Percentiles rank a stretch among this genome's conserved stretches.
These are phyloP conservation scores for Protaetia brevitarsis DNA, from an alignment of 1,140 invertebrate genomes.

Conservation along the genomic window DNA sequence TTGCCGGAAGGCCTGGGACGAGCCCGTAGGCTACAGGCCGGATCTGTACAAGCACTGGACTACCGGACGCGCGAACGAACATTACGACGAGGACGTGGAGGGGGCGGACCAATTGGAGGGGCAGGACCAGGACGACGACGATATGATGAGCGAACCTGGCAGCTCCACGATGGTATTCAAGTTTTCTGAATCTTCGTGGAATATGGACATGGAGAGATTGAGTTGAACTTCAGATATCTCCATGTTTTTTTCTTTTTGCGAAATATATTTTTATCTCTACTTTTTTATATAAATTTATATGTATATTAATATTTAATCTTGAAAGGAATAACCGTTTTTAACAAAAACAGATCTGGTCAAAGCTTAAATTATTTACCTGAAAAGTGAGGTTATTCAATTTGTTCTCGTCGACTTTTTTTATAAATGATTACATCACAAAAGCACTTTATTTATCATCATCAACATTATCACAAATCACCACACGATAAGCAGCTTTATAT, in stretches of 20 bases:
- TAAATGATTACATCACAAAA: no score
- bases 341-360: no score
- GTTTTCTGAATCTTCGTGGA: slow-evolving; percentile 9
- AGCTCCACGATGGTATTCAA: background rate
- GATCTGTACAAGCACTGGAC: slow-evolving; percentile 55
- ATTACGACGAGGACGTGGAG: background rate
- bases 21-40: slow-evolving; percentile 49
- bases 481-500: background rate
- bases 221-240: background rate
- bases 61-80: slow-evolving; percentile 25
- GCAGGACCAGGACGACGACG: background rate
- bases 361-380: no score
- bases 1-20: slow-evolving; percentile 51
- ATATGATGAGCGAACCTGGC: background rate
- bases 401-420: no score
- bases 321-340: no score
- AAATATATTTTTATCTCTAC: no score
- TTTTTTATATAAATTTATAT: no score
- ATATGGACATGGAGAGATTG: background rate
- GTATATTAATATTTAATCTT: no score
- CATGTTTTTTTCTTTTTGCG: background rate
- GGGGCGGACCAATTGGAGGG: background rate
- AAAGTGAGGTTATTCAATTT: no score
- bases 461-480: background rate
- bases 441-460: background rate